These are phyloP conservation scores for Hafferia zeledoni DNA, from an alignment of 2,797 vertebrate genomes.

Conservation along the genomic window DNA sequence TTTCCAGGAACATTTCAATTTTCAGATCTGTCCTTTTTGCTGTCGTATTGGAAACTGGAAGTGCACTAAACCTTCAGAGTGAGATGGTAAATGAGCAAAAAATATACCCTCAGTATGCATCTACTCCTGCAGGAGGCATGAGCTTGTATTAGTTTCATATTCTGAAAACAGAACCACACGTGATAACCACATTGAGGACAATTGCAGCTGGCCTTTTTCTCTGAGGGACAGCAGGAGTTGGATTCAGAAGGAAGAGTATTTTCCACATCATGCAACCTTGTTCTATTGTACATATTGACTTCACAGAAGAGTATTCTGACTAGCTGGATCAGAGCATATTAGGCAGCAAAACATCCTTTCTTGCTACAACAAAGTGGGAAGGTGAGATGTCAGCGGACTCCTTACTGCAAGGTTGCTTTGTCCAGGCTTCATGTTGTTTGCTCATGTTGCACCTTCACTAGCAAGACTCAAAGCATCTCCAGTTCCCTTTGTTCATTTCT, in stretches of 20 bases:
- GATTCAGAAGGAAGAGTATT: neutral
- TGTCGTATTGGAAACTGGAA: neutral
- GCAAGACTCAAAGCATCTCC: neutral
- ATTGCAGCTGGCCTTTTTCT: neutral
- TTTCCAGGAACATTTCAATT: neutral
- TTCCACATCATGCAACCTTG: neutral
- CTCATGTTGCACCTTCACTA: neutral
- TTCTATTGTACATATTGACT: neutral
- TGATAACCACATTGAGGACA: neutral
- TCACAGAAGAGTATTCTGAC: neutral
- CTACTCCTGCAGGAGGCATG: neutral
- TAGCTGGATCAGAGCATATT: neutral
- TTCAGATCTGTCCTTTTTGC: neutral
- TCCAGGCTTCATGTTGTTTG: neutral
- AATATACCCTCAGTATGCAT: neutral
- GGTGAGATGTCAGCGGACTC: neutral
- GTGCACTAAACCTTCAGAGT: neutral
- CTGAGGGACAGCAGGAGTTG: neutral
- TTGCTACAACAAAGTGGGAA: neutral
- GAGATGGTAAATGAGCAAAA: neutral
- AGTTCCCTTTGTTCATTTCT: neutral
- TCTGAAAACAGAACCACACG: fast-evolving
- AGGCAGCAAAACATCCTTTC: neutral
- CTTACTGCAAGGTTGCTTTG: neutral
- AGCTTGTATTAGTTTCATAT: neutral